These are phyloP conservation scores for Empidonax alnorum DNA, from an alignment of 2,113 vertebrate genomes.

Conservation along the genomic window DNA sequence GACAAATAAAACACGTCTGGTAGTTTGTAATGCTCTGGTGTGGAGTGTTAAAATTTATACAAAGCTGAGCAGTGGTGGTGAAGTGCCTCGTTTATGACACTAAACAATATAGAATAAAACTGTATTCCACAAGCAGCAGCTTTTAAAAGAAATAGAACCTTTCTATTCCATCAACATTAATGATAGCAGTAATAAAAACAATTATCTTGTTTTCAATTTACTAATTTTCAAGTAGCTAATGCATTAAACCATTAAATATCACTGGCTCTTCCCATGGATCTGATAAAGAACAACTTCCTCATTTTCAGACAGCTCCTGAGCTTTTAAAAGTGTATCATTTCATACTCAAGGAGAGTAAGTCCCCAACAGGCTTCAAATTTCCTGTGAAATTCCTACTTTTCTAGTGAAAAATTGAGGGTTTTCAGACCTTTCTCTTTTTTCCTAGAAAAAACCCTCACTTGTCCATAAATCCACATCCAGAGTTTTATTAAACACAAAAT, in stretches of 20 bases:
- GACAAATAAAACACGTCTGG: background rate
- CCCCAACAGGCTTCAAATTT: background rate
- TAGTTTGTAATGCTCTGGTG: background rate
- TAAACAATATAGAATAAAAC: background rate
- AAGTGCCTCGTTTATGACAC: background rate
- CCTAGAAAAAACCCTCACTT: background rate
- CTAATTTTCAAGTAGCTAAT: background rate
- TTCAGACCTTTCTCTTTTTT: background rate
- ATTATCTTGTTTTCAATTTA: background rate
- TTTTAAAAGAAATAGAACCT: background rate
- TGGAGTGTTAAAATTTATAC: background rate
- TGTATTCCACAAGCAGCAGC: background rate
- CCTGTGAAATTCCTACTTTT: accelerated
- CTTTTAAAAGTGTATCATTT: accelerated
- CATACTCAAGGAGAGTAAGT: background rate
- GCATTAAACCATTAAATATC: background rate
- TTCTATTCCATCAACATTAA: background rate
- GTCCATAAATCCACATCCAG: accelerated
- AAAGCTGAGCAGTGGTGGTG: background rate
- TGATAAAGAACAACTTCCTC: background rate
- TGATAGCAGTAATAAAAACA: accelerated
- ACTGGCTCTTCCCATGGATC: accelerated
- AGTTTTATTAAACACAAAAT: background rate
- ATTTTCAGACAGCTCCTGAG: background rate
- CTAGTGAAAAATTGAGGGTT: background rate